Base-by-base conservation (phyloP, 2,888 invertebrate genomes). In the Lysandra coridon region DNA sequence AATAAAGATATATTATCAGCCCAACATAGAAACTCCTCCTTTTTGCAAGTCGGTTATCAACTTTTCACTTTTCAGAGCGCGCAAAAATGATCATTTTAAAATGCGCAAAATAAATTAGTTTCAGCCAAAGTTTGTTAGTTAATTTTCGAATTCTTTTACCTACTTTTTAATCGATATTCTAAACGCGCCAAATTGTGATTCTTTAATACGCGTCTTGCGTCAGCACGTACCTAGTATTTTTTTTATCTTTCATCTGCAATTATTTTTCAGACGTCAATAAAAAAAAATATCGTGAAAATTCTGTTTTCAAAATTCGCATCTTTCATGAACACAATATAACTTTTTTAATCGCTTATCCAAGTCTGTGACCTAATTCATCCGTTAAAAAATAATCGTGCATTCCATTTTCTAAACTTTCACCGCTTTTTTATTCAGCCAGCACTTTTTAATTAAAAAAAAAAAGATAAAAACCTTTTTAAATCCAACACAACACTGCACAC, bases 401-500 rank as follows among this genome's bases (percentile, higher is more conserved):
- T 69, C 69, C 4, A 37, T 37, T 33, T 69, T 69, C 17, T 37
- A 69, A 69, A 69, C 64, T 69, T 30, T 69, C 64, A 69, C 64
- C 30, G 12, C 64, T 4, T 57, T 76, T 30, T 44, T 23, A 79
- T 69, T 77, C 30, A 69, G 53, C 40, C 79, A 57, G 33, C 40
- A 4, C 49, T 49, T 49, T 73, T 77, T 17, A 78, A 62, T 40
- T 79, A 78, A 60, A 78, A 78, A 79, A 80, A 79, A 76, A 81
- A 80, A 79, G 78, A 80, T 76, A 81, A 80, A 81, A 80, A 82
- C 82, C 82, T 53, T 57, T 64, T 75, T 73, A 33, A 77, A 74
- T 77, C 62, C 79, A 37, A 64, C 78, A 79, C 80, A 80, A 80
- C 81, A 81, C 80, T 49, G 79, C 80, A 83, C 82, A 79, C 75